These are phyloP conservation scores for Cylloceria caligata DNA, from an alignment of 2,888 invertebrate genomes.

Conservation along the genomic window DNA sequence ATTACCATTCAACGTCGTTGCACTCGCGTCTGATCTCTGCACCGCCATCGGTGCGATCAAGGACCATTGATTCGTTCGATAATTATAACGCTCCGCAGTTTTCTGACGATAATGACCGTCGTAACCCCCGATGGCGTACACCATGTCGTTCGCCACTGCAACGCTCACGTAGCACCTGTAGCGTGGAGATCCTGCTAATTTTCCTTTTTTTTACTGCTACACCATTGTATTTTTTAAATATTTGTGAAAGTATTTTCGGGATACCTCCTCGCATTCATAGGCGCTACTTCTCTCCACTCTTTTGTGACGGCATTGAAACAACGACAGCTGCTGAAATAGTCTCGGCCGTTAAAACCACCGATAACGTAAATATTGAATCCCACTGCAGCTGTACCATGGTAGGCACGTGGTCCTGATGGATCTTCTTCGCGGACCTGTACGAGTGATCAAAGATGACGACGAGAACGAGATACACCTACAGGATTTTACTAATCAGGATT, in stretches of 20 bases:
- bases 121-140: constrained; percentile 96
- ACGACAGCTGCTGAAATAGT: constrained; percentile 94
- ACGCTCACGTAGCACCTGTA: constrained; percentile 94
- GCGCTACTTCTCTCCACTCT: constrained; percentile 92
- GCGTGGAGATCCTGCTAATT: constrained; percentile 41
- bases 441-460: background rate
- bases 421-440: constrained; percentile 90
- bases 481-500: too few species aligned
- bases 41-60: constrained; percentile 95
- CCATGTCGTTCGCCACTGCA: constrained; percentile 90
- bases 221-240: constrained; percentile 10
- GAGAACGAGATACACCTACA: too few species aligned
- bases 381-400: constrained; percentile 96
- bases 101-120: constrained; percentile 94
- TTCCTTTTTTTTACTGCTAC: constrained; percentile 28
- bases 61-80: constrained; percentile 94
- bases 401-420: constrained; percentile 94
- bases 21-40: constrained; percentile 95
- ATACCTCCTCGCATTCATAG: constrained; percentile 93
- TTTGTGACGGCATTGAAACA: constrained; percentile 95
- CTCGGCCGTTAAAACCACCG: constrained; percentile 96
- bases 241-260: background rate
- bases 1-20: constrained; percentile 92
- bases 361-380: constrained; percentile 94
- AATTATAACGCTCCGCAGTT: constrained; percentile 94